These are phyloP conservation scores for Eledona agricola DNA, from an alignment of 2,888 invertebrate species.

Conservation along the genomic window DNA sequence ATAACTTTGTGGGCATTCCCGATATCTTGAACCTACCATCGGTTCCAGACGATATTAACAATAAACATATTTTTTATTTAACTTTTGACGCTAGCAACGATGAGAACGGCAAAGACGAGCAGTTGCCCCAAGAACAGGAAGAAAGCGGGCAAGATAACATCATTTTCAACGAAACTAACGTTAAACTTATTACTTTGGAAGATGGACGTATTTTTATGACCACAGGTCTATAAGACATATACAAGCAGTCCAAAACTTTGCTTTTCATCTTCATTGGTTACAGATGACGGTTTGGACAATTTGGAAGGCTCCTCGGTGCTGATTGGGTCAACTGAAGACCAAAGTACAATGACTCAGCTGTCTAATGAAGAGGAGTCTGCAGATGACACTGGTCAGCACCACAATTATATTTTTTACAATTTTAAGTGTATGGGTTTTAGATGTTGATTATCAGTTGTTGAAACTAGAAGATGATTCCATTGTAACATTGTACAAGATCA, in stretches of 20 bases:
- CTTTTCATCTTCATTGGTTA: constrained; percentile 7
- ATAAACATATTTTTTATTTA: constrained; percentile 35
- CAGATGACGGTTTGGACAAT: constrained; percentile 14
- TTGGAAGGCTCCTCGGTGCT: constrained; percentile 18
- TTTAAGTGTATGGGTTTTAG: constrained; percentile 20
- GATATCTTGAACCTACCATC: constrained; percentile 37
- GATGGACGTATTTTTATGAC: constrained; percentile 48
- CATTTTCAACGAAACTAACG: constrained; percentile 33
- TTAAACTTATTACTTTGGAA: constrained; percentile 44
- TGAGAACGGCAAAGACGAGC: constrained; percentile 12
- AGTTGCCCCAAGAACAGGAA: constrained; percentile 30
- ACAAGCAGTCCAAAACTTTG: too few relatives aligned
- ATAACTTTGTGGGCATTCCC: constrained; percentile 32
- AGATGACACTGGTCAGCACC: constrained; percentile 19
- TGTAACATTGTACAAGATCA: constrained; percentile 42
- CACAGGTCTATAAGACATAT: too few relatives aligned
- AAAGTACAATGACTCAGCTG: constrained; percentile 2
- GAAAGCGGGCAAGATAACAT: constrained; percentile 21
- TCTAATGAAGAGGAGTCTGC: constrained; percentile 28
- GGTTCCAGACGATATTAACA: constrained; percentile 17
- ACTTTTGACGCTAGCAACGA: constrained; percentile 27
- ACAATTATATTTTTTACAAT: not conserved
- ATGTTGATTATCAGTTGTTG: constrained; percentile 46
- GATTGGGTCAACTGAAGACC: constrained; percentile 18
- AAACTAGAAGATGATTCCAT: constrained; percentile 53